Percentiles rank a stretch among this genome's conserved stretches.
Conservation (phyloP, 1,140 invertebrate species). For the Trinorchestia longiramus region DNA sequence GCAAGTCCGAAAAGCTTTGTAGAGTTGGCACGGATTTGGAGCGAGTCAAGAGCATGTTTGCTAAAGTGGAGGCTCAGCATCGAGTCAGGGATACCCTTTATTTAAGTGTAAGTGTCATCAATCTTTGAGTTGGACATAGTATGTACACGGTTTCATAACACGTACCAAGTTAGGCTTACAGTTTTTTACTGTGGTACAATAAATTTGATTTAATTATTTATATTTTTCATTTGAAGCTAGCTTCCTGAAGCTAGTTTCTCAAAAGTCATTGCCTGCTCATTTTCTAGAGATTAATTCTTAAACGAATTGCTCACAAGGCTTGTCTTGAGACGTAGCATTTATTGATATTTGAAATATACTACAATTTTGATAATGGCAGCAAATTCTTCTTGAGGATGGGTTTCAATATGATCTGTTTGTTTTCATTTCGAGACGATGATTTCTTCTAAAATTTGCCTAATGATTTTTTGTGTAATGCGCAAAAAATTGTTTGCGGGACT, state of each 20-base stretch:
- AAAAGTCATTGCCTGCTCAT: background rate
- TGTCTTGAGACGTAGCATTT: background rate
- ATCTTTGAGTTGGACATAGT: background rate
- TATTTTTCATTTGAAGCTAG: background rate
- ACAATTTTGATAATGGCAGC: background rate
- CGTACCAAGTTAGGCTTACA: too few relatives aligned
- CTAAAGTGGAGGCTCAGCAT: conserved; percentile 28
- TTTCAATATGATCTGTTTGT: background rate
- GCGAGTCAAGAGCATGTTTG: conserved; percentile 44
- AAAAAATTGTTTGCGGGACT: too few relatives aligned
- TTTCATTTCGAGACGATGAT: too few relatives aligned
- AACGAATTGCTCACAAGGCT: background rate
- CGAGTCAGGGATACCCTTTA: conserved; percentile 12
- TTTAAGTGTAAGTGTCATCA: background rate
- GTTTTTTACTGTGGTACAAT: too few relatives aligned
- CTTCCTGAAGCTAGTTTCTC: background rate
- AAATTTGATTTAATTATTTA: too few relatives aligned
- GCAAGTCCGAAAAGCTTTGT: background rate
- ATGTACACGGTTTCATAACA: too few relatives aligned
- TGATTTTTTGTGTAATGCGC: too few relatives aligned
- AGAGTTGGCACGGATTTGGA: conserved; percentile 16
- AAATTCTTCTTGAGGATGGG: background rate
- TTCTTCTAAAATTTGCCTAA: too few relatives aligned
- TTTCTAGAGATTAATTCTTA: background rate
- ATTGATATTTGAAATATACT: background rate